phyloP scores from a whole-genome alignment of 2,797 vertebrate species.

The Toxotes lorentzi region DNA sequence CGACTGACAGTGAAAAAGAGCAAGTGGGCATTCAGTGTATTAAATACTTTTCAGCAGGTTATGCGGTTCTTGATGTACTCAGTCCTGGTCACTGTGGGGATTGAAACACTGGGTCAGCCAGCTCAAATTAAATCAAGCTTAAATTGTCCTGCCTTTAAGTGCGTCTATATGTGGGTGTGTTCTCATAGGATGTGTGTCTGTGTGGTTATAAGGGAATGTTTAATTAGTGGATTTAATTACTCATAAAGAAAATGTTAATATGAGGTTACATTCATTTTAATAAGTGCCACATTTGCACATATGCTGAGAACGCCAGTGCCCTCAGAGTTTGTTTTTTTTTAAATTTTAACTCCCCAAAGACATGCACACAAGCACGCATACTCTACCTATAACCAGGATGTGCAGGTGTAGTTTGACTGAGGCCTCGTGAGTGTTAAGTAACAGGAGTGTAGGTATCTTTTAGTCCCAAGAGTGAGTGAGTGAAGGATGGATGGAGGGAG shows the following conservation, averaged over 20 bases:
- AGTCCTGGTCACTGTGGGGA: constrained; percentile 51
- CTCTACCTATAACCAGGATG: constrained; percentile 57
- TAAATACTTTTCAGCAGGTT: constrained; percentile 46
- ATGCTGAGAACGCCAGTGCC: not conserved
- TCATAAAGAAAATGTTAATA: constrained; percentile 50
- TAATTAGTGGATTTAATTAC: constrained; percentile 66
- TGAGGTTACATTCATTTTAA: constrained; percentile 57
- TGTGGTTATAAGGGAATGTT: constrained; percentile 23
- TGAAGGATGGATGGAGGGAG: constrained; percentile 33
- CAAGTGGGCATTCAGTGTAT: constrained; percentile 32
- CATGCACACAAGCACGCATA: constrained; percentile 18
- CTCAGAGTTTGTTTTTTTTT: constrained; percentile 4
- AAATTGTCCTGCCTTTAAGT: constrained; percentile 56
- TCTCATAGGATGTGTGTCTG: constrained; percentile 13
- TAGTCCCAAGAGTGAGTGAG: constrained; percentile 47
- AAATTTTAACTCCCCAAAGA: constrained; percentile 27
- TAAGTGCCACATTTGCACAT: constrained; percentile 20
- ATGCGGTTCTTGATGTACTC: constrained; percentile 28
- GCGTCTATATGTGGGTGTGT: constrained; percentile 27
- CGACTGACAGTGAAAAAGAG: constrained; percentile 1
- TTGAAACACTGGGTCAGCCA: constrained; percentile 56
- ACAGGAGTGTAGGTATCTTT: constrained; percentile 67
- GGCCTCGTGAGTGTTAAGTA: constrained; percentile 79
- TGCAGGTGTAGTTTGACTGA: constrained; percentile 57
- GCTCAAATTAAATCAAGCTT: constrained; percentile 68